These are phyloP conservation scores for Noctua janthina DNA, from an alignment of 2,888 invertebrate species.

Conservation along the genomic window DNA sequence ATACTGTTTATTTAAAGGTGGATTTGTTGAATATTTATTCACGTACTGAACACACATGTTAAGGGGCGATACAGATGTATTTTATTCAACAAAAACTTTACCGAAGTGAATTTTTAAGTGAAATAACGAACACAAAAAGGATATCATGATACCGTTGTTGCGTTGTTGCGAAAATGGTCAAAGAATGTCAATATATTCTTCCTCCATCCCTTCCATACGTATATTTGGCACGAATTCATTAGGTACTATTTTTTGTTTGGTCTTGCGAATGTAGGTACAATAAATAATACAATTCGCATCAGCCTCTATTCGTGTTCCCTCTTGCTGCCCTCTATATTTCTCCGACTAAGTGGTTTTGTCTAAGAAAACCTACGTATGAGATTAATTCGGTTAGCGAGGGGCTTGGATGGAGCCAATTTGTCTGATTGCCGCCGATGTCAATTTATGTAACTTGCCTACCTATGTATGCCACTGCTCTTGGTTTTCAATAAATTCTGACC, in stretches of 20 bases:
- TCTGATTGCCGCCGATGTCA: slow-evolving; percentile 90
- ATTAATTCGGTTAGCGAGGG: slow-evolving; percentile 88
- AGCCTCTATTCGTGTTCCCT: slow-evolving; percentile 69
- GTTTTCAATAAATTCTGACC: slow-evolving; percentile 89
- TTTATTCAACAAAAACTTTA: slow-evolving; percentile 62
- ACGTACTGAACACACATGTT: slow-evolving; percentile 79
- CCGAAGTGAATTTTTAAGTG: slow-evolving; percentile 56
- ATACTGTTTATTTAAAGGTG: slow-evolving; percentile 89
- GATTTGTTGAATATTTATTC: slow-evolving; percentile 89
- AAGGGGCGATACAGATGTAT: slow-evolving; percentile 69
- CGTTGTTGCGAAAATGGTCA: slow-evolving; percentile 48
- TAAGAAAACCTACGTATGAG: slow-evolving; percentile 89
- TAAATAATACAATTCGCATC: slow-evolving; percentile 75
- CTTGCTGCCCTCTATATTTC: slow-evolving; percentile 76
- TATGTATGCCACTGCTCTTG: slow-evolving; percentile 82
- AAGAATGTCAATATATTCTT: slow-evolving; percentile 55
- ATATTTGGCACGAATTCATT: slow-evolving; percentile 57
- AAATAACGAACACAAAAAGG: slow-evolving; percentile 41
- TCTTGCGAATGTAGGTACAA: slow-evolving; percentile 51
- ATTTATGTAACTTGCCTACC: slow-evolving; percentile 86
- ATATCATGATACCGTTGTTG: slow-evolving; percentile 29
- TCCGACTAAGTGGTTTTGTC: slow-evolving; percentile 84
- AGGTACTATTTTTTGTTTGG: slow-evolving; percentile 57
- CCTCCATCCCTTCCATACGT: slow-evolving; percentile 50
- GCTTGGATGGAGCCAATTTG: slow-evolving; percentile 89